These are phyloP conservation scores for Dasypolia templi DNA, from an alignment of 2,888 invertebrate genomes.

Conservation along the genomic window DNA sequence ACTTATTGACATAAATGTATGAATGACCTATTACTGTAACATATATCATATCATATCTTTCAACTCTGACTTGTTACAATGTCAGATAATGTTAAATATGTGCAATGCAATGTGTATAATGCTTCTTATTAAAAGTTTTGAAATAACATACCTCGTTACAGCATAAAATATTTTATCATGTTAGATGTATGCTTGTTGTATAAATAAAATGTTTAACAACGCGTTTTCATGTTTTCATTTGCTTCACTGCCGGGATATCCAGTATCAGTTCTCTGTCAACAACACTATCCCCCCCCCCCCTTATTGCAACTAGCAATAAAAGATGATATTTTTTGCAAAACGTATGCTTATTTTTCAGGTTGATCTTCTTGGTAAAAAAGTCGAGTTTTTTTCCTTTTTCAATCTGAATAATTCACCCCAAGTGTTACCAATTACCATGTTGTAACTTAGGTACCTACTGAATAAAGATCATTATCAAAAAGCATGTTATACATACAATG, in stretches of 20 bases:
- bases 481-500: too few relatives aligned
- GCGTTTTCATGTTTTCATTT: slow-evolving; percentile 10
- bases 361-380: not conserved
- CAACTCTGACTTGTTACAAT: slow-evolving; percentile 13
- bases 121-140: slow-evolving; percentile 50
- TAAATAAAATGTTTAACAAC: slow-evolving; percentile 62
- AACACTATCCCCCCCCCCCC: not conserved
- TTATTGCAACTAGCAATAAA: not conserved
- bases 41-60: too few relatives aligned
- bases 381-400: not conserved
- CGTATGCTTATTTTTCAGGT: not conserved
- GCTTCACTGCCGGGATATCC: not conserved
- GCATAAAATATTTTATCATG: slow-evolving; percentile 65
- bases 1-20: not conserved
- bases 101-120: slow-evolving; percentile 44
- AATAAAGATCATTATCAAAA: not conserved
- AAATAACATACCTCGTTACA: slow-evolving; percentile 60
- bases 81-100: slow-evolving; percentile 17
- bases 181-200: slow-evolving; percentile 72
- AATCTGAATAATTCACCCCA: not conserved
- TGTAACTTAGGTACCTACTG: not conserved
- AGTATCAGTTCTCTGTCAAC: not conserved
- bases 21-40: slow-evolving; percentile 23
- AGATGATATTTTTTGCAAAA: not conserved
- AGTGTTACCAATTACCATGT: not conserved